Evolutionary conservation across 2,888 invertebrate species (phyloP).

Genomic region (Hypena proboscidalis): DNA sequence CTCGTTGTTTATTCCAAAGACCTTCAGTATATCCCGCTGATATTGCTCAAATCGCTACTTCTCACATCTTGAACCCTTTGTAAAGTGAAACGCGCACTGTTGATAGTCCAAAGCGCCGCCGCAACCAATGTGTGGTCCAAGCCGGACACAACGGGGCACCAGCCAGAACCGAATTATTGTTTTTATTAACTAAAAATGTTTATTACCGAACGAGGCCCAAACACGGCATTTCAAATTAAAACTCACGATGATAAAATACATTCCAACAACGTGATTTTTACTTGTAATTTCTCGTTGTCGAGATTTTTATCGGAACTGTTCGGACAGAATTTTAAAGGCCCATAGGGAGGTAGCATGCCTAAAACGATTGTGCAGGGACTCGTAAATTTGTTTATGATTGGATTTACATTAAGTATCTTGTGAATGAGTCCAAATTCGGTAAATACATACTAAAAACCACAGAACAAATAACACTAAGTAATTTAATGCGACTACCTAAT

Average conservation of each 20-base stretch:
- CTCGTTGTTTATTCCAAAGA: too few relatives aligned
- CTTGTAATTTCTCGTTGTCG: background rate
- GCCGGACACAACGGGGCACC: constrained; percentile 54
- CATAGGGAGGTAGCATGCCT: too few relatives aligned
- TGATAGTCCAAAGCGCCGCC: constrained; percentile 45
- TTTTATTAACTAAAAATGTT: constrained; percentile 55
- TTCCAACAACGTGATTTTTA: constrained; percentile 7
- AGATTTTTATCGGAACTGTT: too few relatives aligned
- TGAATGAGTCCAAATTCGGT: too few relatives aligned
- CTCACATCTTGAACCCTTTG: constrained; percentile 20
- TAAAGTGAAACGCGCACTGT: constrained; percentile 46
- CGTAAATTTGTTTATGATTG: too few relatives aligned
- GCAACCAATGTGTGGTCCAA: constrained; percentile 60
- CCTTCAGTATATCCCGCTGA: too few relatives aligned
- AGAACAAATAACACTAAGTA: too few relatives aligned
- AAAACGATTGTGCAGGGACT: too few relatives aligned
- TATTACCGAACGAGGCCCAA: constrained; percentile 34
- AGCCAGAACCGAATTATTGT: constrained; percentile 50
- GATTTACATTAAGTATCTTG: too few relatives aligned
- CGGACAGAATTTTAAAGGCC: too few relatives aligned
- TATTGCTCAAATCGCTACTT: constrained; percentile 21
- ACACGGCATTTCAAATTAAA: constrained; percentile 34
- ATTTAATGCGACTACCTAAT: too few relatives aligned
- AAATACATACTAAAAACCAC: too few relatives aligned
- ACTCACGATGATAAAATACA: constrained; percentile 26